Percentiles rank a stretch among this genome's conserved stretches.
These are phyloP conservation scores for Podarcis cretensis DNA, from an alignment of 2,113 vertebrate species.

Conservation along the genomic window DNA sequence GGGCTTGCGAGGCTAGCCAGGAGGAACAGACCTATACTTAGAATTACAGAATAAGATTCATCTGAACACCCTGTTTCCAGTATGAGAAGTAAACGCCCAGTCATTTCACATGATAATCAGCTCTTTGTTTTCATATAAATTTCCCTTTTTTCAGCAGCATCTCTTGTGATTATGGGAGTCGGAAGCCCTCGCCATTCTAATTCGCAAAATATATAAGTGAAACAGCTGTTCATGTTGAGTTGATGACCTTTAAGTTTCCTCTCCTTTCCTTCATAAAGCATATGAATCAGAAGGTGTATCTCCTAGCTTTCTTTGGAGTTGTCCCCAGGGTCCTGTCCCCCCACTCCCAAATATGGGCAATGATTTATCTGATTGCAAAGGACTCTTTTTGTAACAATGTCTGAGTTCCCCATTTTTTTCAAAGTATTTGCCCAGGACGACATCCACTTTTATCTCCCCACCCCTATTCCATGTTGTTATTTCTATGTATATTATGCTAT, in stretches of 20 bases:
- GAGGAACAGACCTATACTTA: too few species aligned
- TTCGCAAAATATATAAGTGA: conserved; percentile 17
- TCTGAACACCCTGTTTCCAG: background rate
- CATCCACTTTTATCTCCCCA: too few species aligned
- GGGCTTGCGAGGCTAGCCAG: too few species aligned
- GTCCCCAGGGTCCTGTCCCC: conserved; percentile 18
- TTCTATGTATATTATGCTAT: too few species aligned
- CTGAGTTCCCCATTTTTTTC: too few species aligned
- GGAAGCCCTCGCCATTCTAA: background rate
- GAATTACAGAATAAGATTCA: too few species aligned
- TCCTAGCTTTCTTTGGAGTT: conserved; percentile 2
- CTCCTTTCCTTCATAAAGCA: conserved; percentile 7
- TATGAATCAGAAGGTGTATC: background rate
- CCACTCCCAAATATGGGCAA: background rate
- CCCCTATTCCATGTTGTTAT: too few species aligned
- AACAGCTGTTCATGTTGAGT: background rate
- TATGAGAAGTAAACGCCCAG: background rate
- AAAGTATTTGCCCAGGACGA: too few species aligned
- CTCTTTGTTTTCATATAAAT: background rate
- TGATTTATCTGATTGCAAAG: conserved; percentile 33
- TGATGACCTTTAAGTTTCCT: background rate
- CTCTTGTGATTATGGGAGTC: background rate
- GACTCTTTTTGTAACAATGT: conserved; percentile 41
- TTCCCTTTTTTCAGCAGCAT: background rate
- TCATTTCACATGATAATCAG: background rate